Evolutionary conservation across 2,113 vertebrate species (phyloP).

Genomic region (Nothocercus julius): DNA sequence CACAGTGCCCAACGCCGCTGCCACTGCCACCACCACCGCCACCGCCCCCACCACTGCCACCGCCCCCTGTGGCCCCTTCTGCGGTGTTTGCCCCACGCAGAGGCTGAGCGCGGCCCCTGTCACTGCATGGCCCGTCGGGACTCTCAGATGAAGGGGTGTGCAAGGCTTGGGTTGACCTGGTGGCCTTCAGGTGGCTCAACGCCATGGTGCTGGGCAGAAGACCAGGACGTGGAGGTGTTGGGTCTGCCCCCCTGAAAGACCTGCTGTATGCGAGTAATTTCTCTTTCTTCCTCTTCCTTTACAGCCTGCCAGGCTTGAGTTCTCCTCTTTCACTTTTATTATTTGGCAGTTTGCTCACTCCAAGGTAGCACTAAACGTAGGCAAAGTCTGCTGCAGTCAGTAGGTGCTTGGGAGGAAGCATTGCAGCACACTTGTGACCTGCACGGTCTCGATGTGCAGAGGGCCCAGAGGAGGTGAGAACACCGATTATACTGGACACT

Average conservation of each 20-base stretch:
- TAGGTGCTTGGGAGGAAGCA: too few species aligned
- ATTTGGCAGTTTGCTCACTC: fast-evolving
- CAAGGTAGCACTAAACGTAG: fast-evolving
- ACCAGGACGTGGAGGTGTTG: fast-evolving
- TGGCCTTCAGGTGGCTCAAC: fast-evolving
- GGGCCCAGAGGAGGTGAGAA: too few species aligned
- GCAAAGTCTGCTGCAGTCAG: background rate
- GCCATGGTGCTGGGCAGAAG: fast-evolving
- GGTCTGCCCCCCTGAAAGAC: background rate
- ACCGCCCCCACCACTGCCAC: fast-evolving
- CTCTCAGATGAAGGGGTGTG: fast-evolving
- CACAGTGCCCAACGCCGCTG: constrained; percentile 1
- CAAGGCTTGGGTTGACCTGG: background rate
- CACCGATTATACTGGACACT: too few species aligned
- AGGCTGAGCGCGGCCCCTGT: fast-evolving
- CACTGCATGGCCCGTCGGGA: fast-evolving
- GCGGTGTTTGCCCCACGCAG: fast-evolving
- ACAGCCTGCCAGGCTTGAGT: background rate
- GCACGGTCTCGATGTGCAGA: too few species aligned
- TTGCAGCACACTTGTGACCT: too few species aligned
- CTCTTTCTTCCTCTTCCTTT: background rate
- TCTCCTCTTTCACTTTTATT: background rate
- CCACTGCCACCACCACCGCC: too few species aligned
- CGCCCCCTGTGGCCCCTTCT: background rate
- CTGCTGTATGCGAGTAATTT: fast-evolving